These are phyloP conservation scores for Aphodius sticticus DNA, from an alignment of 2,888 invertebrate genomes.

Conservation along the genomic window DNA sequence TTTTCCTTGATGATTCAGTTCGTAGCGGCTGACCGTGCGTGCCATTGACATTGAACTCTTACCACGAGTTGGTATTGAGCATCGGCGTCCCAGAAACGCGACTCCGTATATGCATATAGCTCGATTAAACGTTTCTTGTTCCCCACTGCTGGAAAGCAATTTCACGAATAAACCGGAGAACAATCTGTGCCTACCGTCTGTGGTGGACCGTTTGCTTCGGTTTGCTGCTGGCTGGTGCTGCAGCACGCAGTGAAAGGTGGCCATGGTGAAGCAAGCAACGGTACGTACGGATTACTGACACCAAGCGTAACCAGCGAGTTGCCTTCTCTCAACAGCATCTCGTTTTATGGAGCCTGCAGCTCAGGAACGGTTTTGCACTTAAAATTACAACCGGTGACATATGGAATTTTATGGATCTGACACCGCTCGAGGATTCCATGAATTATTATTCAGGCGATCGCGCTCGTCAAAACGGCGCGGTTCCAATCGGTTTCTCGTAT, in stretches of 20 bases:
- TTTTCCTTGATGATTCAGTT: background rate
- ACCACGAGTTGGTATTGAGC: constrained; percentile 13
- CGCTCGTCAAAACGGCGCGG: no score
- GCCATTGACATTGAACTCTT: background rate
- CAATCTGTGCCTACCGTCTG: constrained; percentile 12
- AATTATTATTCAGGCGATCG: background rate
- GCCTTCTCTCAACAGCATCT: no score
- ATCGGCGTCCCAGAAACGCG: constrained; percentile 17
- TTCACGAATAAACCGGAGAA: constrained; percentile 20
- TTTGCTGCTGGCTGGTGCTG: background rate
- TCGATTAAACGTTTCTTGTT: background rate
- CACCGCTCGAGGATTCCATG: background rate
- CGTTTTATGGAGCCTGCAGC: background rate
- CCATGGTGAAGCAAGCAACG: background rate
- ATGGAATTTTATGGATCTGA: background rate
- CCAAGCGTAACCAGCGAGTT: no score
- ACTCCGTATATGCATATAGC: constrained; percentile 8
- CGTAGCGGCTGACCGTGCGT: background rate
- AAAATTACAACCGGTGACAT: background rate
- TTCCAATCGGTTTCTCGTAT: background rate
- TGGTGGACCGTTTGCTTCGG: constrained; percentile 11
- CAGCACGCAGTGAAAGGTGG: background rate
- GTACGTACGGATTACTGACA: background rate
- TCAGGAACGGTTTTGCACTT: background rate
- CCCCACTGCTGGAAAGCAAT: constrained; percentile 19